A percentile compares a stretch with the other conserved stretches of the same genome.
Conservation (phyloP, 2,113 vertebrate genomes). For the Mixornis gularis region DNA sequence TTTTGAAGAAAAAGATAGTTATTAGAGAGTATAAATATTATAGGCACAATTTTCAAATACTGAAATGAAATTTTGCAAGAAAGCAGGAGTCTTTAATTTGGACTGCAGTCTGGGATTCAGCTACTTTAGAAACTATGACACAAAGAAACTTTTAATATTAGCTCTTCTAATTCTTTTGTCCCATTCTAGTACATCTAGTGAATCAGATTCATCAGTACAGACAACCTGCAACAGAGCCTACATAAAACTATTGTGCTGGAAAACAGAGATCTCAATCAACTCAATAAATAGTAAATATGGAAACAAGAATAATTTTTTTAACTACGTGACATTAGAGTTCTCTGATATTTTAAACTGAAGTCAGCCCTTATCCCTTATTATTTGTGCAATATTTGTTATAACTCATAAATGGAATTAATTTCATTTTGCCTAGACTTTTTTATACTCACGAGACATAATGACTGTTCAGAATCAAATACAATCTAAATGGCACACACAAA, state of each 20-base stretch:
- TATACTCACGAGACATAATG: background rate
- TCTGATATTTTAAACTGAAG: background rate
- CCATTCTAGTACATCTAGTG: background rate
- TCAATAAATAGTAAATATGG: background rate
- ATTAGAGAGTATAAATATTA: background rate
- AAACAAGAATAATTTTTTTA: background rate
- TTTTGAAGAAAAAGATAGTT: background rate
- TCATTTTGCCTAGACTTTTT: background rate
- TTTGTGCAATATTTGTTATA: background rate
- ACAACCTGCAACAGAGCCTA: background rate
- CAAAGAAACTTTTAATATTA: background rate
- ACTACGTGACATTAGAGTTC: background rate
- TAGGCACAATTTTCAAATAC: background rate
- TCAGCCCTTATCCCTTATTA: background rate
- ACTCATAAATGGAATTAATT: background rate
- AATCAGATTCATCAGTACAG: background rate
- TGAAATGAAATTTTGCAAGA: background rate
- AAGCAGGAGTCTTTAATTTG: background rate
- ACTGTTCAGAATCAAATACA: background rate
- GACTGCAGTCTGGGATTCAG: background rate
- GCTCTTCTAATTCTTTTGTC: background rate
- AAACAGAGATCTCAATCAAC: background rate
- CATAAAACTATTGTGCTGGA: background rate
- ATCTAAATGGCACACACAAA: background rate
- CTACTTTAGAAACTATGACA: background rate